Evolutionary conservation across 2,888 invertebrate genomes (phyloP).

Genomic region (Mythimna vitellina): DNA sequence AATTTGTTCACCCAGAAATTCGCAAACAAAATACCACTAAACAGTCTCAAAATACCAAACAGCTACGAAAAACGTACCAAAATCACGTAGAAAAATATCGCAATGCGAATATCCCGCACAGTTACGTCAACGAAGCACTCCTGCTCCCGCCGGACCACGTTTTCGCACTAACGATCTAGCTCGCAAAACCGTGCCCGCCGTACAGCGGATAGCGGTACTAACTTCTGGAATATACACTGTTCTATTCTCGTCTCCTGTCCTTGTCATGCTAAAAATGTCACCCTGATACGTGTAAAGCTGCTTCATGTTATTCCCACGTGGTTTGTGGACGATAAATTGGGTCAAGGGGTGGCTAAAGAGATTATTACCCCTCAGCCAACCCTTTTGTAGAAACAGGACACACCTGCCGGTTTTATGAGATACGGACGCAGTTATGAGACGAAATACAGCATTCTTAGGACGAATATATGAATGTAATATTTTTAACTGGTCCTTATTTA

Average conservation of each 20-base stretch:
- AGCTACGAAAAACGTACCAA: constrained; percentile 16
- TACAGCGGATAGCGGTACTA: constrained; percentile 50
- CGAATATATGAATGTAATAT: background rate
- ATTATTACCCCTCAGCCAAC: background rate
- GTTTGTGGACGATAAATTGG: constrained; percentile 7
- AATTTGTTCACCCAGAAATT: background rate
- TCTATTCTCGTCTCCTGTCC: constrained; percentile 58
- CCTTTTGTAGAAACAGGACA: background rate
- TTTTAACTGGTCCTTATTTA: background rate
- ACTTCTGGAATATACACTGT: constrained; percentile 53
- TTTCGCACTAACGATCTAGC: constrained; percentile 54
- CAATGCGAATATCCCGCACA: constrained; percentile 11
- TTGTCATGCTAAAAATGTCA: constrained; percentile 50
- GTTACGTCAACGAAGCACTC: constrained; percentile 43
- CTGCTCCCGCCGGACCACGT: constrained; percentile 34
- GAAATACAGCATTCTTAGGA: background rate
- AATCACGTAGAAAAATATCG: constrained; percentile 19
- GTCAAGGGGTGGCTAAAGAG: constrained; percentile 18
- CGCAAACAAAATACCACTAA: background rate
- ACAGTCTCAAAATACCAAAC: background rate
- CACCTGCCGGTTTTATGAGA: constrained; percentile 4
- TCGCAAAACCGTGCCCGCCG: constrained; percentile 32
- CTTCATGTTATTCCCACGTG: constrained; percentile 25
- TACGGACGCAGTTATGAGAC: background rate
- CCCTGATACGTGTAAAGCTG: constrained; percentile 7